Base-by-base conservation (phyloP, 2,888 invertebrate genomes). In the Electrophaes corylata region DNA sequence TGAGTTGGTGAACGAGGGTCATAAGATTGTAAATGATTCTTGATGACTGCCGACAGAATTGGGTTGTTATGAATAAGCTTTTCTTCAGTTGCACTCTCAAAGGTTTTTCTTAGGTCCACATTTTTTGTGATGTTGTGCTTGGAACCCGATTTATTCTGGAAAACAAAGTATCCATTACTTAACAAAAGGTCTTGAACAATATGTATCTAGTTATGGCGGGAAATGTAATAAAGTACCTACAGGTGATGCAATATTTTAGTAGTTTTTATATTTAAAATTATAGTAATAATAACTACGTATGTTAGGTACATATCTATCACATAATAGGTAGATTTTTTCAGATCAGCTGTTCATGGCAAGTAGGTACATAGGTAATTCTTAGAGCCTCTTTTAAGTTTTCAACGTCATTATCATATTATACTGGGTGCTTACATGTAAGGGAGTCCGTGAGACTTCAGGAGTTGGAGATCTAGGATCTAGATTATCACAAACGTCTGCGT, bases 391-490 rank as follows among this genome's bases (percentile, higher is more conserved):
- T n/a, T n/a, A n/a, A n/a, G n/a, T n/a, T n/a, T n/a, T n/a, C n/a
- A n/a, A n/a, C n/a, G n/a, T n/a, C n/a, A n/a, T n/a, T n/a, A n/a
- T n/a, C n/a, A n/a, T n/a, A n/a, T n/a, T n/a, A 26, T 26, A 14
- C 19, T 40, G 20, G 20, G 2, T 29, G 40, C 72, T 75, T 86
- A 94, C 94, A 84, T 94, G 91, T 66, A 94, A 80, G 39, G 94
- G 94, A 46, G 94, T 94, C 59, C 94, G 81, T 57, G 86, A 77
- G 66, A 94, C 93, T 76, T 93, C 92, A 49, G 90, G 87, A 75
- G 93, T 94, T 23, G 94, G 94, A 54, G 94, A 94, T 72, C 94
- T 86, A 52, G 94, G 94, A 84, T 94, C 94, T 57, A 81, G 66
- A 71, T 78, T 84, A 65, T 65, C 72, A 67, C 70, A 74, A 60